These are phyloP conservation scores for Epinotia nisella DNA, from an alignment of 2,888 invertebrate genomes.

Conservation along the genomic window DNA sequence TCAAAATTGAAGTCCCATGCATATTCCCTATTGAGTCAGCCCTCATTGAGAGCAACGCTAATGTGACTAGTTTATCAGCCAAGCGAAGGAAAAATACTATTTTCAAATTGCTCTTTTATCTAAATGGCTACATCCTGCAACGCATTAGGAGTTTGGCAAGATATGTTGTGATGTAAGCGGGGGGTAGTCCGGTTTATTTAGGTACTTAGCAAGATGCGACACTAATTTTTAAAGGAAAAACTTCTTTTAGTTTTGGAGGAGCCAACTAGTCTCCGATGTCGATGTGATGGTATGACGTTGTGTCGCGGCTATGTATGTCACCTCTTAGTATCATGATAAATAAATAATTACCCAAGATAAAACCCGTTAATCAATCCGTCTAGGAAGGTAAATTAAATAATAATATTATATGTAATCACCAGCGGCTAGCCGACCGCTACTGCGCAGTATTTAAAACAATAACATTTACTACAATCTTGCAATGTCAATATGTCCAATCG, in stretches of 20 bases:
- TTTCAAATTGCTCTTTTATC: conserved; percentile 8
- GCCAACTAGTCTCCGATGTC: background rate
- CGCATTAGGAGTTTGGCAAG: conserved; percentile 28
- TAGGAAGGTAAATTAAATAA: conserved; percentile 31
- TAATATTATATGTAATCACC: conserved; percentile 20
- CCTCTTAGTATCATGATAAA: background rate
- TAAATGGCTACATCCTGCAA: conserved; percentile 12
- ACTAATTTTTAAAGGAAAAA: background rate
- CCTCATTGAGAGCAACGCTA: background rate
- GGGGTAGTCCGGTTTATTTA: conserved; percentile 26
- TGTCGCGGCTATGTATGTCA: background rate
- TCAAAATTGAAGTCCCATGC: too few species aligned
- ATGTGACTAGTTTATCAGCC: background rate
- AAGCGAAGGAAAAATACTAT: background rate
- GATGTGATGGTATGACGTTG: background rate
- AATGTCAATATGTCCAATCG: background rate
- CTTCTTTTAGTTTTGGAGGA: too few species aligned
- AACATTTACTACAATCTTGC: conserved; percentile 8
- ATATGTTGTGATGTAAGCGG: conserved; percentile 30
- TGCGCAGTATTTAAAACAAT: conserved; percentile 35
- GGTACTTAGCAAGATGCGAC: conserved; percentile 17
- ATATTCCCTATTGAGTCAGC: too few species aligned
- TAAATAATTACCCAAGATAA: conserved; percentile 28
- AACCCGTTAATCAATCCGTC: conserved; percentile 11
- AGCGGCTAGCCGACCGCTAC: conserved; percentile 22